These are phyloP conservation scores for Macrosteles quadrilineatus DNA, from an alignment of 1,140 invertebrate genomes.

Conservation along the genomic window DNA sequence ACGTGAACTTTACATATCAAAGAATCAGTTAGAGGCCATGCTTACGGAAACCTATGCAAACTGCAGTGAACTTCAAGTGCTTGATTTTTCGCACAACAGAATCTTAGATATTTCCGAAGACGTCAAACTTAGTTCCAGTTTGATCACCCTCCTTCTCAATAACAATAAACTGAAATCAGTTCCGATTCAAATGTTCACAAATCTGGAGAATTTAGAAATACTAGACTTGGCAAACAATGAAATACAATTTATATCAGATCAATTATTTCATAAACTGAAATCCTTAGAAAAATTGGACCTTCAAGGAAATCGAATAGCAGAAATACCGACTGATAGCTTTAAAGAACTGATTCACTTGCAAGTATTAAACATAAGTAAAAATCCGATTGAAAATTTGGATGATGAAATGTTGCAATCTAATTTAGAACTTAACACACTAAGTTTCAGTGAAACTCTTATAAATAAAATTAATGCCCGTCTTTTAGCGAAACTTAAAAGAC, in stretches of 20 bases:
- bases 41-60: conserved; percentile 47
- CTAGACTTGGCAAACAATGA: conserved; percentile 68
- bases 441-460: conserved; percentile 61
- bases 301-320: conserved; percentile 62
- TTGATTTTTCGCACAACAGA: conserved; percentile 56
- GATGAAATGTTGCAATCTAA: conserved; percentile 60
- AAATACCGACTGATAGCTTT: conserved; percentile 60
- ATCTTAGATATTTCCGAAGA: conserved; percentile 30
- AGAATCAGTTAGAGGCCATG: conserved; percentile 53
- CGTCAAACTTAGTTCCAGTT: conserved; percentile 24
- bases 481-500: conserved; percentile 58
- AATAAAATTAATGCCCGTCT: conserved; percentile 57
- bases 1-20: conserved; percentile 25
- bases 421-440: conserved; percentile 55
- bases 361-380: conserved; percentile 61
- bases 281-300: conserved; percentile 65
- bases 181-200: conserved; percentile 67
- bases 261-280: conserved; percentile 58
- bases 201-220: conserved; percentile 60
- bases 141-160: conserved; percentile 65
- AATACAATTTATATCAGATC: conserved; percentile 51
- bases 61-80: conserved; percentile 48
- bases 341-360: conserved; percentile 57
- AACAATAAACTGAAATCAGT: conserved; percentile 66
- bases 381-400: conserved; percentile 56